Conservation (phyloP, 2,888 invertebrate species). For the Mythimna albipuncta region DNA sequence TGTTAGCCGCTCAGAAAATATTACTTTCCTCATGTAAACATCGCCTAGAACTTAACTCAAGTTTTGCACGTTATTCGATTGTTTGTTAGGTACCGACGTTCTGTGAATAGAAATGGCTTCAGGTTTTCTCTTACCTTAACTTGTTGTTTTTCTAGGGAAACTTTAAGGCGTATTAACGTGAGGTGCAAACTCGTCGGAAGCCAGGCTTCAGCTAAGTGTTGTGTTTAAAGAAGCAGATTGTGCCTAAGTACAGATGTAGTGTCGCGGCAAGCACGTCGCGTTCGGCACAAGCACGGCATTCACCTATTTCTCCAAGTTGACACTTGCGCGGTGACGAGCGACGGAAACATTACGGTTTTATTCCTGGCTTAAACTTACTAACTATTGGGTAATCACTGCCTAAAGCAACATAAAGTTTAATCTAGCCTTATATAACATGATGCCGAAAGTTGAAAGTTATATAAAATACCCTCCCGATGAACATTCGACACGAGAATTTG, state of each 20-base stretch:
- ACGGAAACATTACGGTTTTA: conserved; percentile 36
- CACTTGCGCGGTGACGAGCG: conserved; percentile 32
- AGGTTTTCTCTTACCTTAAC: conserved; percentile 31
- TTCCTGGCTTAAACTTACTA: conserved; percentile 25
- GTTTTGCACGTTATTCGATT: conserved; percentile 54
- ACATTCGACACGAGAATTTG: conserved; percentile 67
- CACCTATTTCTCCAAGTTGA: conserved; percentile 55
- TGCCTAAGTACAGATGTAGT: conserved; percentile 41
- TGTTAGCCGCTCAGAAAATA: conserved; percentile 49
- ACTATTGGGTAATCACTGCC: conserved; percentile 29
- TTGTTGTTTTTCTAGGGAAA: conserved; percentile 52
- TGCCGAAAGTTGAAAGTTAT: conserved; percentile 26
- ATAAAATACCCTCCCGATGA: conserved; percentile 47
- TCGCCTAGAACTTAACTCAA: conserved; percentile 43
- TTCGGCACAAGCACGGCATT: conserved; percentile 44
- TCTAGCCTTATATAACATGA: conserved; percentile 23
- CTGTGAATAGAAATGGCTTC: conserved; percentile 42
- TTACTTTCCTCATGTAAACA: conserved; percentile 54
- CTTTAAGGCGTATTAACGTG: conserved; percentile 38
- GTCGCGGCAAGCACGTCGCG: conserved; percentile 30
- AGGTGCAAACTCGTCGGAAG: conserved; percentile 22
- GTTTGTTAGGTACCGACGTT: conserved; percentile 55
- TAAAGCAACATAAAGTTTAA: conserved; percentile 27
- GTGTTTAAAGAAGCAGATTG: conserved; percentile 54
- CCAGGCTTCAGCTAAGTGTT: conserved; percentile 41